Base-by-base conservation (phyloP, 1,140 invertebrate genomes). In the Bombus waltoni region DNA sequence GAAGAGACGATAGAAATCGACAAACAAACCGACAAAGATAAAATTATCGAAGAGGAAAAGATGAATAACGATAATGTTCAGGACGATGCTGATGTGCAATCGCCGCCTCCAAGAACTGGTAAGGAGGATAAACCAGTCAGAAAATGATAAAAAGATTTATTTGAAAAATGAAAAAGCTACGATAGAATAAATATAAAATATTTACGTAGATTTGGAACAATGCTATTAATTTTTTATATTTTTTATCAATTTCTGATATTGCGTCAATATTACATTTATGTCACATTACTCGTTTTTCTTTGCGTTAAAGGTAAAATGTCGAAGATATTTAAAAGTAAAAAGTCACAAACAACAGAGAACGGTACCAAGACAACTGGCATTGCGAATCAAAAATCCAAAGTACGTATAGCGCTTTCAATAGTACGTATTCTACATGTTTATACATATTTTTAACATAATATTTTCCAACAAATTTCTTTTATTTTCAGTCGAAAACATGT, bases 51-150 rank as follows among this genome's bases (percentile, higher is more conserved):
- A 10, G 81, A 71, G 10, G 83, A 87, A 32, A 87, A 90, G 40
- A 71, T 73, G 18, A 81, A 88, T 10, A 74, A 76, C 9, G 86
- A 85, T 5, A 71, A 68, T 9, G 22, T 11, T 8, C 87, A 85
- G 3, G 92, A 92, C 72, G 92, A 94, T 65, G 87, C 90, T 11
- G 93, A 94, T 42, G 88, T 94, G 25, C 91, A 92, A 44, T 93
- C 92, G 22, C 90, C 92, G 2, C 44, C 86, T 22, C 81, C 91
- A 15, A 90, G 76, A 85, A 91, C 88, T 66, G 92, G 93, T 93
- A 86, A 42, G 68, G 47, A 15, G 71, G 47, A 70, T 18, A 40
- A 53, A 79, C 6, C 47, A 5, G 59, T 59, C 40, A 35, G 35
- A 9, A 28, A 81, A n/a, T 62, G 18, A 53, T 53, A 53, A 0